phyloP scores from a whole-genome alignment of 2,888 invertebrate genomes.

The Ectemnius lituratus region DNA sequence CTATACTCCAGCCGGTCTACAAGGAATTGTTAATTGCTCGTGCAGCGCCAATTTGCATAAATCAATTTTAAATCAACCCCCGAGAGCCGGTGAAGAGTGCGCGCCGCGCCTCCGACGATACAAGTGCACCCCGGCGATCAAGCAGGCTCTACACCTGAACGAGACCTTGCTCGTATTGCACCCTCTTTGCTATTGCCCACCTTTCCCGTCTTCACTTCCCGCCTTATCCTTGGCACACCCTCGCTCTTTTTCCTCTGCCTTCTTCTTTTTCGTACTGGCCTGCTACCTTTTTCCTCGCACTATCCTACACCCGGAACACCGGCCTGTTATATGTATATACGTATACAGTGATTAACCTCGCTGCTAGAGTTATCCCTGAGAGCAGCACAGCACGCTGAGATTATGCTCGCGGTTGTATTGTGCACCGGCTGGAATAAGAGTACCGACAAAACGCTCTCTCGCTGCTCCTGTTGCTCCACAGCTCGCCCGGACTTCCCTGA shows the following conservation, averaged over 20 bases:
- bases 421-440: slow-evolving; percentile 41
- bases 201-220: not conserved
- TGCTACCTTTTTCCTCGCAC: not conserved
- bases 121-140: slow-evolving; percentile 37
- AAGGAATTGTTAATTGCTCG: slow-evolving; percentile 78
- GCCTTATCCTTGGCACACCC: not conserved
- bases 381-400: slow-evolving; percentile 38
- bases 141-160: not conserved
- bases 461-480: slow-evolving; percentile 25
- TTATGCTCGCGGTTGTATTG: slow-evolving; percentile 50
- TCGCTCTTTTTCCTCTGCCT: not conserved
- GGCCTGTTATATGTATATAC: slow-evolving; percentile 1
- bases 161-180: not conserved
- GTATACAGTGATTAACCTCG: slow-evolving; percentile 47
- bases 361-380: slow-evolving; percentile 42
- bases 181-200: not conserved
- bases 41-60: slow-evolving; percentile 77
- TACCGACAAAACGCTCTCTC: slow-evolving; percentile 11
- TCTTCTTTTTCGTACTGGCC: not conserved
- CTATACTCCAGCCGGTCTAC: slow-evolving; percentile 73
- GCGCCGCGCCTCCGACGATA: slow-evolving; percentile 44
- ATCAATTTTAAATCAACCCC: slow-evolving; percentile 77
- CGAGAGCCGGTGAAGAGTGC: slow-evolving; percentile 57
- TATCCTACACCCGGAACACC: not conserved
- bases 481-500: not conserved